These are phyloP conservation scores for Trematocara zebra DNA, from an alignment of 2,113 vertebrate genomes.

Conservation along the genomic window DNA sequence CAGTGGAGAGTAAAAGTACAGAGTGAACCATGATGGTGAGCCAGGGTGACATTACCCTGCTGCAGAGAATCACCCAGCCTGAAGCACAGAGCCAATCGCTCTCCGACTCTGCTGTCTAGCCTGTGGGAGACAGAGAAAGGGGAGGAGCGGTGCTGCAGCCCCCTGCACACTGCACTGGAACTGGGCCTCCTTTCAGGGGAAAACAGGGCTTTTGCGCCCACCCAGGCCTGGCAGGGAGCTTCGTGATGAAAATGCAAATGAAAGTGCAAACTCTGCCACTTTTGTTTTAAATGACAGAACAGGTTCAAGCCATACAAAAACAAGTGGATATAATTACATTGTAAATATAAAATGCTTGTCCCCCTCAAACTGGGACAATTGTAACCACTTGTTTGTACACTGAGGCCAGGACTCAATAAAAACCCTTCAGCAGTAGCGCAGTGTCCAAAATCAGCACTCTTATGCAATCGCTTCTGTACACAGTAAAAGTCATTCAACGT, in stretches of 20 bases:
- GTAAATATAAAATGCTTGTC: constrained; percentile 40
- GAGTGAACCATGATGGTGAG: constrained; percentile 59
- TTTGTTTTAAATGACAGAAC: constrained; percentile 32
- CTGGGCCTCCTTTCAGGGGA: constrained; percentile 58
- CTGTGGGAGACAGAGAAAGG: background rate
- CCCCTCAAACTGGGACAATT: background rate
- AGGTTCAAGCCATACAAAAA: constrained; percentile 31
- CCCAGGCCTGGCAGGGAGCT: constrained; percentile 37
- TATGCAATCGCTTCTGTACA: background rate
- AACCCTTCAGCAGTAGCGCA: background rate
- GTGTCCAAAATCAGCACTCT: constrained; percentile 24
- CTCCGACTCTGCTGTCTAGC: constrained; percentile 20
- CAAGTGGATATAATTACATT: constrained; percentile 20
- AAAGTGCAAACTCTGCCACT: constrained; percentile 24
- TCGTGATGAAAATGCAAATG: constrained; percentile 57
- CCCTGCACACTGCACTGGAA: constrained; percentile 30
- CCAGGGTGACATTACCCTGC: constrained; percentile 63
- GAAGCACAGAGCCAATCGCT: constrained; percentile 50
- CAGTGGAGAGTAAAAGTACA: constrained; percentile 49
- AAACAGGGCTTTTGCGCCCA: constrained; percentile 43
- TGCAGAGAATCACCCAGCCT: constrained; percentile 62
- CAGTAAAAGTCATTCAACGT: background rate
- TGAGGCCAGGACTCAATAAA: constrained; percentile 5
- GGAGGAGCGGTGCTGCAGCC: constrained; percentile 6
- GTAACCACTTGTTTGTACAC: constrained; percentile 18